These are phyloP conservation scores for Pristiophorus japonicus DNA, from an alignment of 2,113 vertebrate genomes.

Conservation along the genomic window DNA sequence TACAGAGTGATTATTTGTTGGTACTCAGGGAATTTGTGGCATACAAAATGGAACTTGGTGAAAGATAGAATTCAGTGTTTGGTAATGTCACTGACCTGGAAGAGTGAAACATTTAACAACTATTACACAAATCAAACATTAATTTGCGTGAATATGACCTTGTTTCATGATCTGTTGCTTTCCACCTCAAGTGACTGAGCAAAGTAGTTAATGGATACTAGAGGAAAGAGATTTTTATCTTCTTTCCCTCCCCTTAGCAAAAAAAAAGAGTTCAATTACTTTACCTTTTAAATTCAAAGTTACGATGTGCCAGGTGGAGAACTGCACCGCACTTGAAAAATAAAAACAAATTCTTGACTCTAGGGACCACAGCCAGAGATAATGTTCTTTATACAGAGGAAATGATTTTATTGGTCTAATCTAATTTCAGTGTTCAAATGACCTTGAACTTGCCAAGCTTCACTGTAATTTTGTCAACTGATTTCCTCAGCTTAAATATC, in stretches of 20 bases:
- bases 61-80: background rate
- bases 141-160: background rate
- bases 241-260: background rate
- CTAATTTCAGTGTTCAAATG: background rate
- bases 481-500: background rate
- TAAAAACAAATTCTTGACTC: background rate
- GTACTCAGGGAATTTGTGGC: background rate
- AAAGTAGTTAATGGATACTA: slow-evolving; percentile 11
- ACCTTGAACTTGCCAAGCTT: background rate
- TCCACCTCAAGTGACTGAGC: background rate
- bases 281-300: background rate
- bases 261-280: background rate
- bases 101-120: background rate
- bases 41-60: background rate
- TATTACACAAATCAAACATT: slow-evolving; percentile 24
- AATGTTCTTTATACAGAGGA: background rate
- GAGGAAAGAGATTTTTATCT: background rate
- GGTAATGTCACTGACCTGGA: background rate
- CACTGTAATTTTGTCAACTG: background rate
- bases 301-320: background rate
- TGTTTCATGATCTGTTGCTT: background rate
- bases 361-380: background rate
- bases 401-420: background rate
- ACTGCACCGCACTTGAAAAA: background rate
- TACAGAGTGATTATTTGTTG: background rate